These are phyloP conservation scores for Aphrocallistes beatrix DNA, from an alignment of 37 sponge, comb jelly and placozoan species.

Conservation along the genomic window DNA sequence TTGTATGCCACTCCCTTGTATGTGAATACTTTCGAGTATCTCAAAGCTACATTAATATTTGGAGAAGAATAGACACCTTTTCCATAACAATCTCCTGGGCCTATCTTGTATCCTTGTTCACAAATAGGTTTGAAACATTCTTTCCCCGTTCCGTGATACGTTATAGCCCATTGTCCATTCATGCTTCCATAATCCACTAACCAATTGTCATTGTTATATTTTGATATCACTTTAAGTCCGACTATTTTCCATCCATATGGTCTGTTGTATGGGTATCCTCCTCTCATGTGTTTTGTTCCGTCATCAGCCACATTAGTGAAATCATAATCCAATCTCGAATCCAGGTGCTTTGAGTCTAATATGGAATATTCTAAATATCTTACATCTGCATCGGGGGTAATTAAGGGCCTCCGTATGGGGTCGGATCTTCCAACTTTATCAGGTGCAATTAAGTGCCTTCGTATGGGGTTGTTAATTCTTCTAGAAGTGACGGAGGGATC, in stretches of 20 bases:
- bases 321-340: slow-evolving; percentile 19
- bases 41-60: slow-evolving; percentile 20
- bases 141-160: slow-evolving; percentile 32
- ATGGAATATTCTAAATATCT: too few species aligned
- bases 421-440: too few species aligned
- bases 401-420: too few species aligned
- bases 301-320: slow-evolving; percentile 20
- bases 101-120: slow-evolving; percentile 22
- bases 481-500: too few species aligned
- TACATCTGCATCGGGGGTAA: too few species aligned
- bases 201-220: background rate
- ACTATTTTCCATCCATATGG: slow-evolving; percentile 23
- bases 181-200: background rate
- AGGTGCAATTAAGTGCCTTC: too few species aligned
- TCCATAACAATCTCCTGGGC: slow-evolving; percentile 21
- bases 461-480: too few species aligned
- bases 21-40: background rate
- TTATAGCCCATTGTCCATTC: slow-evolving; percentile 34
- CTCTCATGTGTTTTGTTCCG: background rate
- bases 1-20: slow-evolving; percentile 22
- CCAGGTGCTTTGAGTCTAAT: background rate
- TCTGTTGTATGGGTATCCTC: slow-evolving; percentile 22
- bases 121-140: slow-evolving; percentile 3
- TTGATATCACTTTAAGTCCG: slow-evolving; percentile 18
- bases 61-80: slow-evolving; percentile 31